Percentiles rank a stretch among this genome's conserved stretches.
Conservation (phyloP, 2,888 invertebrate genomes). For the Synanthedon vespiformis region DNA sequence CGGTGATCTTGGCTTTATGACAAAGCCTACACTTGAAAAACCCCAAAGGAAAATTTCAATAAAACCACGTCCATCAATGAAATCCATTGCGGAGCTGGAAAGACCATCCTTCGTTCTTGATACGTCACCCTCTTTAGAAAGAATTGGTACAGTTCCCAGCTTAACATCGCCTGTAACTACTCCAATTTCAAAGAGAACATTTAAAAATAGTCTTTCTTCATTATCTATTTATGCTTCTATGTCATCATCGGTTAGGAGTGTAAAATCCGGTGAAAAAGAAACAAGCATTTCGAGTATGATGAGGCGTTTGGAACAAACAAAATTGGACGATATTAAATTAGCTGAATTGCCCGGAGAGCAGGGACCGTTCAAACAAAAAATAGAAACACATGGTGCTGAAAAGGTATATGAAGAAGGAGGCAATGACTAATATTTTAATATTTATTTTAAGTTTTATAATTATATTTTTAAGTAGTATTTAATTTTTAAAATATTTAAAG, state of each 20-base stretch:
- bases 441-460: too few species aligned
- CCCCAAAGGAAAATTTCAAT: constrained; percentile 13
- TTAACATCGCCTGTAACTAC: constrained; percentile 1
- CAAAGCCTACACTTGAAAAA: constrained; percentile 47
- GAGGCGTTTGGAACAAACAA: too few species aligned
- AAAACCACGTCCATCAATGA: constrained; percentile 16
- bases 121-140: constrained; percentile 26
- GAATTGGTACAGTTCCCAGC: constrained; percentile 49
- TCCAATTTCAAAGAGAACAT: neutral
- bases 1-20: constrained; percentile 77
- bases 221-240: constrained; percentile 2
- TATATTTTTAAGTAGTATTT: too few species aligned
- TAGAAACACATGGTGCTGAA: too few species aligned
- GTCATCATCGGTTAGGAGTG: constrained; percentile 1
- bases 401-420: too few species aligned
- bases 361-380: too few species aligned
- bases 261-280: constrained; percentile 5
- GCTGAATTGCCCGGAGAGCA: too few species aligned
- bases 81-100: constrained; percentile 17
- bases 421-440: too few species aligned
- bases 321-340: too few species aligned
- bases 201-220: constrained; percentile 3
- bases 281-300: neutral
- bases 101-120: constrained; percentile 14
- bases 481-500: too few species aligned